These are phyloP conservation scores for Sebastes itinus DNA, from an alignment of 2,797 vertebrate species.

Conservation along the genomic window DNA sequence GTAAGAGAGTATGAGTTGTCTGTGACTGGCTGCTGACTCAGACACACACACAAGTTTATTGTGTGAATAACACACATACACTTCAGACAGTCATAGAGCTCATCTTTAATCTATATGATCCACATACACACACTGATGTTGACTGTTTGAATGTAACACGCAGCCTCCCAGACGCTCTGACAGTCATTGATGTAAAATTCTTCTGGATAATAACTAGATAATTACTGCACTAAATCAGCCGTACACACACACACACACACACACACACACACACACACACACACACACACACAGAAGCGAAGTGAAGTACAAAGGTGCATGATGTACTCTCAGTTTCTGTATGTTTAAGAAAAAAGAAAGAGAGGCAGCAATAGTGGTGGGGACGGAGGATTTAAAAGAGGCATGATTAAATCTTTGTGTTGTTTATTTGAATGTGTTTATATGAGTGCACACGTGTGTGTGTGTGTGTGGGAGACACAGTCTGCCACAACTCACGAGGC, in stretches of 20 bases:
- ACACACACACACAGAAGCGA: background rate
- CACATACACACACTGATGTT: constrained; percentile 12
- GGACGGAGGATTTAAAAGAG: background rate
- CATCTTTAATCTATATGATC: constrained; percentile 25
- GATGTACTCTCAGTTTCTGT: background rate
- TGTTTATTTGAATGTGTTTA: background rate
- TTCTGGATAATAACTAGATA: constrained; percentile 59
- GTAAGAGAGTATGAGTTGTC: background rate
- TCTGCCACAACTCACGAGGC: constrained; percentile 32
- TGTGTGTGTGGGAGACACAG: constrained; percentile 6
- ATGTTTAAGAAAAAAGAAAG: background rate
- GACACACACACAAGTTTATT: constrained; percentile 17
- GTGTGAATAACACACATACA: constrained; percentile 24
- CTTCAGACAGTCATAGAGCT: constrained; percentile 18
- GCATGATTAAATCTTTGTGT: background rate
- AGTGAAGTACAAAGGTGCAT: background rate
- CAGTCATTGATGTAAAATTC: constrained; percentile 58
- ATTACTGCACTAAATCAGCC: constrained; percentile 45
- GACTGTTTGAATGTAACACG: constrained; percentile 24
- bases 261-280: background rate
- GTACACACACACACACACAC: background rate
- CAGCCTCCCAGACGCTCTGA: constrained; percentile 24
- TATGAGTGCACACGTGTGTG: background rate
- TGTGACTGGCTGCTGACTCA: constrained; percentile 56
- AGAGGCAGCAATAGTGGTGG: background rate